These are phyloP conservation scores for Diacarnus erythraeanus DNA, from an alignment of 37 sponge, comb jelly and placozoan genomes.

Conservation along the genomic window DNA sequence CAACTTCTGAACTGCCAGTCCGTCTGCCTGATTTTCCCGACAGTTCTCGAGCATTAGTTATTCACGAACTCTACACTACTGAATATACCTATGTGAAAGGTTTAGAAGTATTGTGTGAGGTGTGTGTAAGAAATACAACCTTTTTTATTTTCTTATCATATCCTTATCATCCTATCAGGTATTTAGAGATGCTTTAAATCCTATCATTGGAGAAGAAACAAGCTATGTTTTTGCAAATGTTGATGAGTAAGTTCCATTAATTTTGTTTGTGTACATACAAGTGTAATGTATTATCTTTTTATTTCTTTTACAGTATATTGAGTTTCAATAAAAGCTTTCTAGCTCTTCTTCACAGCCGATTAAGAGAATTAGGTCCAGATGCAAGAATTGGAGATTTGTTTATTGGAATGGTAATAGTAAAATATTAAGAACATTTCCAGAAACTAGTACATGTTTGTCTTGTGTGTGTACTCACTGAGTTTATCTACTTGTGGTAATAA, in stretches of 20 bases:
- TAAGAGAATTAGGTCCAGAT: slow-evolving; percentile 47
- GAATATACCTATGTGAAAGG: slow-evolving; percentile 85
- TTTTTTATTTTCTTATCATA: not conserved
- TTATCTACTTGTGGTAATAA: too few relatives aligned
- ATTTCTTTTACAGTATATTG: slow-evolving; percentile 40
- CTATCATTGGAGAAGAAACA: slow-evolving; percentile 56
- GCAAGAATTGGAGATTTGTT: slow-evolving; percentile 82
- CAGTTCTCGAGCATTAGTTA: slow-evolving; percentile 43
- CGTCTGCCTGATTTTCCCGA: slow-evolving; percentile 50
- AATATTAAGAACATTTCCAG: too few relatives aligned
- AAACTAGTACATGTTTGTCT: not conserved
- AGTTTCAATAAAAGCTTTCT: slow-evolving; percentile 73
- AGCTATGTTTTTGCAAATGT: slow-evolving; percentile 84
- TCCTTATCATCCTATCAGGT: slow-evolving; percentile 47
- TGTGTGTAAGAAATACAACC: slow-evolving; percentile 18
- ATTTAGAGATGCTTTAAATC: slow-evolving; percentile 67
- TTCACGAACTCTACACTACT: slow-evolving; percentile 90
- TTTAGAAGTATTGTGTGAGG: slow-evolving; percentile 83
- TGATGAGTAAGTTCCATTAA: slow-evolving; percentile 69
- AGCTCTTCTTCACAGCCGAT: slow-evolving; percentile 53
- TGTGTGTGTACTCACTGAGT: too few relatives aligned
- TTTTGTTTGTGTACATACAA: not conserved
- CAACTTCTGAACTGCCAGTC: slow-evolving; percentile 49
- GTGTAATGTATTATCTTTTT: not conserved
- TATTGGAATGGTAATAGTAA: slow-evolving; percentile 70